phyloP scores from a whole-genome alignment of 2,888 invertebrate genomes.

The Ornithoptera priamus region DNA sequence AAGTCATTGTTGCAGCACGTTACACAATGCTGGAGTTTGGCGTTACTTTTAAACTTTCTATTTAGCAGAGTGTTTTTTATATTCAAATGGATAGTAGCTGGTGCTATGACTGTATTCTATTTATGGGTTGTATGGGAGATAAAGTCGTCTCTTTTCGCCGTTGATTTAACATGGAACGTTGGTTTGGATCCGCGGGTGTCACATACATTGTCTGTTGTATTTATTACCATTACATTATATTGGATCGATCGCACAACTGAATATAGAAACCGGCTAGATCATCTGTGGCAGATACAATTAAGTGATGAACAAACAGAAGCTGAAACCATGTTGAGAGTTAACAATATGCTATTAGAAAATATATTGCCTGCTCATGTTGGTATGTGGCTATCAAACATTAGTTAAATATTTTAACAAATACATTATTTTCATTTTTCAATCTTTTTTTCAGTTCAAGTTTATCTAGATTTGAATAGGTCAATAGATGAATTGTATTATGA shows the following conservation, averaged over 20 bases:
- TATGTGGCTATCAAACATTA: conserved; percentile 54
- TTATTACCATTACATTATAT: conserved; percentile 88
- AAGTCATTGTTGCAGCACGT: conserved; percentile 83
- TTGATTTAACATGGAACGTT: conserved; percentile 85
- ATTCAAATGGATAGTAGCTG: conserved; percentile 87
- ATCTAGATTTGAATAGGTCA: conserved; percentile 85
- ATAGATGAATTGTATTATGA: conserved; percentile 91
- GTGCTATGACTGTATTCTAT: conserved; percentile 83
- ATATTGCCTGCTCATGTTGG: conserved; percentile 96
- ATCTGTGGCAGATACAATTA: conserved; percentile 83
- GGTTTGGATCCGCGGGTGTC: conserved; percentile 84
- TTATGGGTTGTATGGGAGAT: conserved; percentile 84
- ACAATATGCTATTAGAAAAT: conserved; percentile 93
- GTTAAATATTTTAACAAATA: background rate
- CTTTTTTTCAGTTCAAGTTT: conserved; percentile 84
- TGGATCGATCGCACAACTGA: conserved; percentile 94
- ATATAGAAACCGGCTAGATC: conserved; percentile 92
- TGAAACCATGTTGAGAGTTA: conserved; percentile 90
- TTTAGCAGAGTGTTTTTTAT: conserved; percentile 92
- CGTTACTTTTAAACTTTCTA: conserved; percentile 86
- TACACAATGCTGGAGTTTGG: conserved; percentile 84
- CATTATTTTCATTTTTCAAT: conserved; percentile 17
- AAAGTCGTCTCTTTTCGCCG: conserved; percentile 77
- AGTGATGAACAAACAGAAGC: conserved; percentile 93
- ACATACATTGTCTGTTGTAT: conserved; percentile 86